Evolutionary conservation across 2,888 invertebrate genomes (phyloP), one percentile per base, ranked within the genome.

Genomic region (Macrostomum cliftonense): DNA sequence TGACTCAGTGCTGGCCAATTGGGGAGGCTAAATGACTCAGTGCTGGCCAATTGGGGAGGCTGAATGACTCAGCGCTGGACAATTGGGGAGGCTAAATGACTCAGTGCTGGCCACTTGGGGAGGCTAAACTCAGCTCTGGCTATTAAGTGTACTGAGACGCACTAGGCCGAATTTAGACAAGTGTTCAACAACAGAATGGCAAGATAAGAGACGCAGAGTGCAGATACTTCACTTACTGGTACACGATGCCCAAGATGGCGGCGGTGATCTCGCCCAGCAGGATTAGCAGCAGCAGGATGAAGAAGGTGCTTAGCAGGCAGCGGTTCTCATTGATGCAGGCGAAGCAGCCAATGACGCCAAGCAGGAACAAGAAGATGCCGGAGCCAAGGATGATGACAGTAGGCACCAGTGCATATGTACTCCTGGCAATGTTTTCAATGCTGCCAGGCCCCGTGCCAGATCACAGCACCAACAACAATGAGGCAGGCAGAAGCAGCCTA

Each of bases 311-410:
- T 9, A 40, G 40, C 40, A 40, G 40, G 40, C 40, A 40, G 17
- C 19, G 16, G 40, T 19, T 40, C 40, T 40, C 40, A 16, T 17
- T 17, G 9, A 19, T 40, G 40, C 40, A 40, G 40, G 40, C 40
- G 9, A 40, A 40, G 40, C 40, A 40, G 46, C 47, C 52, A 16
- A 45, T 42, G 4, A 52, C 13, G 13, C 45, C 46, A 28, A 43
- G 46, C 16, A 49, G 36, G 52, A 52, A 52, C 20, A 52, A 43
- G 11, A 52, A 21, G 28, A 52, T 14, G 28, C 52, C 40, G 9
- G 40, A 16, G 17, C 40, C 40, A 9, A 40, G 16, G 9, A 40
- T 19, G 17, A 40, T 19, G 5, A 40, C 19, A 19, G 40, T 19
- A 9, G 40, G 40, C 9, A 19, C 40, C 17, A 40, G 19, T 17